These are phyloP conservation scores for Apotomis betuletana DNA, from an alignment of 2,888 invertebrate genomes.

Conservation along the genomic window DNA sequence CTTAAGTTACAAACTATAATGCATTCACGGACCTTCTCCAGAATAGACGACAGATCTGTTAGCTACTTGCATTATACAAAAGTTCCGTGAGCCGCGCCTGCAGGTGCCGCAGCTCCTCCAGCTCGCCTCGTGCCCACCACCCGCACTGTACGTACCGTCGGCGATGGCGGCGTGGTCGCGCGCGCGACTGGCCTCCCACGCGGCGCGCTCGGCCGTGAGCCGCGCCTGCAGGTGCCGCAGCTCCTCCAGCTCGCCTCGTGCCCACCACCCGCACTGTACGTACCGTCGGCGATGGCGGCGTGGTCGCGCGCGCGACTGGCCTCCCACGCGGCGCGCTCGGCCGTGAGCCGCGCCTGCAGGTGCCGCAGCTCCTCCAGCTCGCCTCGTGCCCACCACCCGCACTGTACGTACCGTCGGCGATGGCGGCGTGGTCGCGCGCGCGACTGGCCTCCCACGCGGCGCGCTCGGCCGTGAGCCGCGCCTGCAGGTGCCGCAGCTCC, in stretches of 20 bases:
- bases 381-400: constrained; percentile 88
- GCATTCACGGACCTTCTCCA: no score
- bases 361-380: constrained; percentile 95
- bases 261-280: constrained; percentile 77
- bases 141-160: constrained; percentile 80
- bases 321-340: constrained; percentile 90
- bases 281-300: constrained; percentile 60
- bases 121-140: constrained; percentile 61
- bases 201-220: no score
- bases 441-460: constrained; percentile 63
- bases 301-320: constrained; percentile 70
- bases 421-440: constrained; percentile 78
- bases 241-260: constrained; percentile 61
- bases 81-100: no score
- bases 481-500: constrained; percentile 95
- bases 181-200: constrained; percentile 78
- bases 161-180: constrained; percentile 59
- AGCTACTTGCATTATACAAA: no score
- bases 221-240: not conserved
- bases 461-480: constrained; percentile 90
- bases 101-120: not conserved
- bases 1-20: no score
- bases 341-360: constrained; percentile 92
- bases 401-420: constrained; percentile 74
- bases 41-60: no score